These are phyloP conservation scores for Pseudococcus jackbeardsleyi DNA, from an alignment of 2,888 invertebrate species.

Conservation along the genomic window DNA sequence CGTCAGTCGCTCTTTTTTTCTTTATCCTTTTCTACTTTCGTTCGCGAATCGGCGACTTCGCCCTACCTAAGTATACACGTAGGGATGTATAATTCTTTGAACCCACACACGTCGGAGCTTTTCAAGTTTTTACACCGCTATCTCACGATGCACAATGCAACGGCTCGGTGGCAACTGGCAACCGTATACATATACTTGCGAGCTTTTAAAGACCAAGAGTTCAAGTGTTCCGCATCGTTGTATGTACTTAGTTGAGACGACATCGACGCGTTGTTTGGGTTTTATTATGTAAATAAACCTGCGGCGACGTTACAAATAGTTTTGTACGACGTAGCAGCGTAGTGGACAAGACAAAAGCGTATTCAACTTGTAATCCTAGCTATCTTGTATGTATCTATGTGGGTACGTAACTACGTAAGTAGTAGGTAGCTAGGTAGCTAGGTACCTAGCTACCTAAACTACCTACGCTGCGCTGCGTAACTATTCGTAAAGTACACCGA, in stretches of 20 bases:
- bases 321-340: neutral
- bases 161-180: no score
- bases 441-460: no score
- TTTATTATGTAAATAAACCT: conserved; percentile 24
- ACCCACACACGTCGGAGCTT: conserved; percentile 56
- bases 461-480: no score
- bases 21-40: neutral
- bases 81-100: conserved; percentile 30
- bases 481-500: neutral
- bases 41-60: neutral
- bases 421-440: no score
- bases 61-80: neutral
- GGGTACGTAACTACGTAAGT: no score
- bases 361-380: neutral
- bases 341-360: neutral
- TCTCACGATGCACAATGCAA: neutral
- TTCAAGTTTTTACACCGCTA: conserved; percentile 52
- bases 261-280: conserved; percentile 1
- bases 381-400: no score
- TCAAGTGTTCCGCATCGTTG: neutral
- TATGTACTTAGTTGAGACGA: neutral
- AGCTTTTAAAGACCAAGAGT: neutral
- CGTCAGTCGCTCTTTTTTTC: neutral
- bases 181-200: neutral
- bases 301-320: neutral